Evolutionary conservation across 2,113 vertebrate species (phyloP).

Genomic region (Willisornis vidua): DNA sequence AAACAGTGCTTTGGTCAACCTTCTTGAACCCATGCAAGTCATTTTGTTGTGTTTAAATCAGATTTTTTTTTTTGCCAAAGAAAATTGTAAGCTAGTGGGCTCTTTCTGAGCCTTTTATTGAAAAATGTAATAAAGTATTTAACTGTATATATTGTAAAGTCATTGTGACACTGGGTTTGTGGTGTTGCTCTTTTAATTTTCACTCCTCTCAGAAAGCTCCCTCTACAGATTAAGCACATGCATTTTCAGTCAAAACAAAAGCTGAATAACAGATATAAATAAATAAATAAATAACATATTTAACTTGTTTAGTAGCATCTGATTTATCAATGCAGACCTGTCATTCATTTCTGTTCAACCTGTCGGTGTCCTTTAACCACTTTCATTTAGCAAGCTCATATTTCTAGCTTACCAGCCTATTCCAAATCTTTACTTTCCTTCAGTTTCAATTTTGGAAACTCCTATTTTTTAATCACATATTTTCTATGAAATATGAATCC

Average conservation of each 20-base stretch:
- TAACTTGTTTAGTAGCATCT: not conserved
- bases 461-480: not conserved
- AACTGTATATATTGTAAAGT: slow-evolving; percentile 58
- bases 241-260: not conserved
- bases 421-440: not conserved
- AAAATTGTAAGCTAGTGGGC: slow-evolving; percentile 67
- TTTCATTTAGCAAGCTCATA: not conserved
- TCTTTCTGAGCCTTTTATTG: slow-evolving; percentile 69
- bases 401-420: not conserved
- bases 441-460: not conserved
- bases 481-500: not conserved
- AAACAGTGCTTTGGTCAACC: slow-evolving; percentile 74
- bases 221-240: not conserved
- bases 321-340: not conserved
- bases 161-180: slow-evolving; percentile 21
- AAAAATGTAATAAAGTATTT: slow-evolving; percentile 67
- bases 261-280: not conserved
- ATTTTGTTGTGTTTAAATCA: slow-evolving; percentile 71
- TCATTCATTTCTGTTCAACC: not conserved
- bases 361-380: not conserved
- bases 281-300: not conserved
- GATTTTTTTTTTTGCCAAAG: slow-evolving; percentile 54
- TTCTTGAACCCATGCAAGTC: slow-evolving; percentile 70
- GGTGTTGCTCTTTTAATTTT: slow-evolving; percentile 47
- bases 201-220: slow-evolving; percentile 22